A percentile compares a stretch with the other conserved stretches of the same genome.
These are phyloP conservation scores for Lochmaea crataegi DNA, from an alignment of 2,888 invertebrate genomes.

Conservation along the genomic window DNA sequence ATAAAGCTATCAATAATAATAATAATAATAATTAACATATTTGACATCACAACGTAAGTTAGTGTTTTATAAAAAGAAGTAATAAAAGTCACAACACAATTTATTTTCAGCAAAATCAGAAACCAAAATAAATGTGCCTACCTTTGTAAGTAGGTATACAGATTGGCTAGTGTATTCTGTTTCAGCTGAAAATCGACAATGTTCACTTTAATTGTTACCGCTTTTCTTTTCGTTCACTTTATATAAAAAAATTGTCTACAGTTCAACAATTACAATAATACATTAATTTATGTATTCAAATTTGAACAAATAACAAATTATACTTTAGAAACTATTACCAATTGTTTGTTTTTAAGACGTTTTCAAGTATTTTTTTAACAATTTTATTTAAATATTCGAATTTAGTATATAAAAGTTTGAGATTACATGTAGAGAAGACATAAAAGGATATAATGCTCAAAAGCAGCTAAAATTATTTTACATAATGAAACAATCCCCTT, in stretches of 20 bases:
- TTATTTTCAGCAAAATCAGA: conserved; percentile 1
- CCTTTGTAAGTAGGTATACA: neutral
- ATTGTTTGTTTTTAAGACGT: neutral
- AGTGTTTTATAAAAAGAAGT: neutral
- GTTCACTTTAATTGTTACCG: neutral
- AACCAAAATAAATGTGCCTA: neutral
- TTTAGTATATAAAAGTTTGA: neutral
- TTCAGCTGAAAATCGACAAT: neutral
- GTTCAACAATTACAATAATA: neutral
- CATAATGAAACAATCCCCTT: neutral
- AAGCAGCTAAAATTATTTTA: neutral
- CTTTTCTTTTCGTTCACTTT: neutral
- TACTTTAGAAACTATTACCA: neutral
- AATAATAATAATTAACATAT: conserved; percentile 24
- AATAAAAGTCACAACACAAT: neutral
- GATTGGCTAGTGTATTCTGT: neutral
- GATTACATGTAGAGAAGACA: neutral
- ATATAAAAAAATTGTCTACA: neutral
- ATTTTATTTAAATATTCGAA: neutral
- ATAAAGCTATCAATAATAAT: conserved; percentile 24
- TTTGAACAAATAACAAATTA: neutral
- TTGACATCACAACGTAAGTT: conserved; percentile 15
- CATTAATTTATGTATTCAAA: neutral
- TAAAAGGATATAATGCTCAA: neutral
- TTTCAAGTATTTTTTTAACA: neutral